Evolutionary conservation across 2,113 vertebrate species (phyloP), one percentile per base, ranked within the genome.

Genomic region (Leptosomus discolor): DNA sequence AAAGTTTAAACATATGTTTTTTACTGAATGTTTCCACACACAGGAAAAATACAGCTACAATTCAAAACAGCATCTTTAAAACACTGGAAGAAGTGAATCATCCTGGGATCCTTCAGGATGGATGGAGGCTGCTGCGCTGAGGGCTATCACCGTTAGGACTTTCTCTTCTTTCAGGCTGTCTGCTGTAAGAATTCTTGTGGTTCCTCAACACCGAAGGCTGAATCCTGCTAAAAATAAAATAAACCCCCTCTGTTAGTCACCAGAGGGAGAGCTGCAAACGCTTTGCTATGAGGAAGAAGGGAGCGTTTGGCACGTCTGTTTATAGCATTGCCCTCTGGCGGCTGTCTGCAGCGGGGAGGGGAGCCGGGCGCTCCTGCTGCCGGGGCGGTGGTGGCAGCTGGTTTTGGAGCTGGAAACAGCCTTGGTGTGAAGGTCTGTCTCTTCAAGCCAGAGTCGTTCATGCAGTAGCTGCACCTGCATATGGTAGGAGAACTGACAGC

Each of bases 21-120:
- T 97, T 94, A 92, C 82, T 64, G 75, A 96, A 64, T 74, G 50
- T 97, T 98, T 97, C 96, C 91, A 96, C 85, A 73, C 8, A 36
- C 88, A 61, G 61, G 65, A 90, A 94, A 97, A 98, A 94, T 94
- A 69, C 84, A 93, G 81, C 95, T 95, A 89, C 92, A 94, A 74
- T 83, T 93, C 85, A 79, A 94, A 97, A 57, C 68, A 85, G 68
- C 21, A 8, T 73, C 88, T 70, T 92, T 92, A 58, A 85, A 95
- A 54, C 58, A 2, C 36, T 82, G 92, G 92, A 95, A 65, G 79
- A 94, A 94, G 61, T 96, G 95, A 96, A 95, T 93, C 94, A 96
- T 95, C 57, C 61, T 0, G 0, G 34, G 46, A 73, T 93, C 85
- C 84, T 90, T 78, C 36, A 48, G 79, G 65, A 45, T 69, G 74